Conservation (phyloP, 1,140 invertebrate genomes). For the Drosophila murphyi region DNA sequence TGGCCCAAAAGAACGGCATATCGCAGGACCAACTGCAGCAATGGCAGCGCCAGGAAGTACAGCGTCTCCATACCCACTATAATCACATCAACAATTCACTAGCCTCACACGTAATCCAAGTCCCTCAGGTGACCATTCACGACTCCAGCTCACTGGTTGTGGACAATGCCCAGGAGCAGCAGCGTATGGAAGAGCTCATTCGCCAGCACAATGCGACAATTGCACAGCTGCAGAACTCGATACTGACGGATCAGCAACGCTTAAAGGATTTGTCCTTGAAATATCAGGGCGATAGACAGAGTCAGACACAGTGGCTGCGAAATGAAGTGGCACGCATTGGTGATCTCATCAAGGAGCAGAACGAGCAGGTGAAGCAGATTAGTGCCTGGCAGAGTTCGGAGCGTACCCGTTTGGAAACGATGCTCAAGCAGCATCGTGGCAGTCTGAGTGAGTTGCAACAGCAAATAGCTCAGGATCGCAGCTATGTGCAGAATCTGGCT, state of each 20-base stretch:
- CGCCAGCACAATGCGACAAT: slow-evolving; percentile 76
- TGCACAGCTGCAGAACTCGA: slow-evolving; percentile 67
- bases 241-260: slow-evolving; percentile 70
- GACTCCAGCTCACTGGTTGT: slow-evolving; percentile 42
- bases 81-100: slow-evolving; percentile 69
- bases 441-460: slow-evolving; percentile 69
- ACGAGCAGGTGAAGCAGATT: slow-evolving; percentile 68
- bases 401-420: slow-evolving; percentile 65
- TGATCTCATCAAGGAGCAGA: slow-evolving; percentile 72
- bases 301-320: slow-evolving; percentile 77
- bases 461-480: slow-evolving; percentile 70
- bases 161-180: slow-evolving; percentile 65
- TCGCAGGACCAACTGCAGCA: slow-evolving; percentile 60
- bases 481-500: slow-evolving; percentile 70
- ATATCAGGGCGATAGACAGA: slow-evolving; percentile 78
- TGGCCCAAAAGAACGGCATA: slow-evolving; percentile 60
- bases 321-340: slow-evolving; percentile 70
- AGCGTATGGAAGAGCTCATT: slow-evolving; percentile 69
- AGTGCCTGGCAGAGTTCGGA: slow-evolving; percentile 78
- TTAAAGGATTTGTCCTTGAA: slow-evolving; percentile 68
- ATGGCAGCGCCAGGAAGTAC: slow-evolving; percentile 72
- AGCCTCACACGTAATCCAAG: slow-evolving; percentile 34
- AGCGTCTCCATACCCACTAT: slow-evolving; percentile 63
- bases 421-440: slow-evolving; percentile 71
- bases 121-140: slow-evolving; percentile 14